Base-by-base conservation (phyloP, 1,140 invertebrate species). In the Drosophila yakuba region DNA sequence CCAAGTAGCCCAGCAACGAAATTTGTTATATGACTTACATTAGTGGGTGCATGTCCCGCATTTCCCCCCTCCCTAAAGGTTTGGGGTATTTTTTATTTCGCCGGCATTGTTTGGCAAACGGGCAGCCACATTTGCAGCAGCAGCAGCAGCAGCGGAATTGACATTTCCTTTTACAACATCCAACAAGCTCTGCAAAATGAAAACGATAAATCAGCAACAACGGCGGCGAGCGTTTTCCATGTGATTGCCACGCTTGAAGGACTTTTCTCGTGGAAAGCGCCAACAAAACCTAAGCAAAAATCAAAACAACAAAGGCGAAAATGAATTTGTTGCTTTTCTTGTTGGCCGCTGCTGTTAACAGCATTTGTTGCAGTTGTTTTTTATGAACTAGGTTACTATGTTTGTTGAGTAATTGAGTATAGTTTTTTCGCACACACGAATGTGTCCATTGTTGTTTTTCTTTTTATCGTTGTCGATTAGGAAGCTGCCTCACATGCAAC, bases 351-450 rank as follows among this genome's bases (percentile, higher is more conserved):
- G 83, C 67, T 88, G 84, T 89, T 89, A 89, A 89, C 84, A 89
- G 68, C 74, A 69, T 62, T 76, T 83, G 76, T 77, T 83, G 63
- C 52, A 58, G 75, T 47, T 74, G 64, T 67, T 85, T 64, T 79
- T 78, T 79, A 89, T 89, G 84, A 89, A 89, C 84, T 89, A 84
- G 84, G 84, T 89, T 89, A 89, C 84, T 89, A 78, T 89, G 84
- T 80, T 89, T 89, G 84, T 89, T 89, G 84, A 89, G 84, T 89
- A 89, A 89, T 89, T 89, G 84, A 84, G 84, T 89, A 89, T 89
- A 73, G 84, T 89, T 89, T 88, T 89, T 88, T 71, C 66, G 52
- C 84, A 88, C 82, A 88, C 84, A 89, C 67, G 63, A 73, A 64
- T 77, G 78, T 85, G 59, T 73, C 62, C 69, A 74, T 68, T 69